Percentiles rank a stretch among this genome's conserved stretches.
Evolutionary conservation across 2,113 vertebrate genomes (phyloP).

Genomic region (Dicentrarchus labrax): DNA sequence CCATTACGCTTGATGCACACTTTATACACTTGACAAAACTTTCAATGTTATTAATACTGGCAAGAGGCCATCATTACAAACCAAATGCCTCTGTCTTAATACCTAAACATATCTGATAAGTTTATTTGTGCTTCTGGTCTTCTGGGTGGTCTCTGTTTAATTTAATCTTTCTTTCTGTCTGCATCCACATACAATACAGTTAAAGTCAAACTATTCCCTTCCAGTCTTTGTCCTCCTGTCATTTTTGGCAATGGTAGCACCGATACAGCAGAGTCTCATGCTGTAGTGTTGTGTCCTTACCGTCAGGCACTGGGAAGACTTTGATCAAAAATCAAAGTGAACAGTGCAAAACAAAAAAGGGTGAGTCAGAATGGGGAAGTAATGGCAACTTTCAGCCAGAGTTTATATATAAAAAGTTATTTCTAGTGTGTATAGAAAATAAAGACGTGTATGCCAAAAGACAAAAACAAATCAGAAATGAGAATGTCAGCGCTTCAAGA

Average conservation of each 20-base stretch:
- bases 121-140: not conserved
- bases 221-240: not conserved
- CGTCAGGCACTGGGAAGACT: not conserved
- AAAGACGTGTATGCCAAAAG: not conserved
- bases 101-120: not conserved
- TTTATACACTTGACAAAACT: not conserved
- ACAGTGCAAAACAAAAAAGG: not conserved
- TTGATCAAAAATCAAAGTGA: conserved; percentile 20
- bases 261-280: not conserved
- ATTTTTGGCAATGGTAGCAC: not conserved
- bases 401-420: conserved; percentile 1
- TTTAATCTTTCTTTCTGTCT: not conserved
- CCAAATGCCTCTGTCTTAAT: not conserved
- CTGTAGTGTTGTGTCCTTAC: not conserved
- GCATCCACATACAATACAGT: not conserved
- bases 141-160: not conserved
- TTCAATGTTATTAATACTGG: not conserved
- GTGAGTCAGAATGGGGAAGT: not conserved
- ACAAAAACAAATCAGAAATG: not conserved
- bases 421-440: not conserved
- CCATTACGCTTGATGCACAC: not conserved
- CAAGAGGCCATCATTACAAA: not conserved
- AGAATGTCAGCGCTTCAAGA: not conserved
- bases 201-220: not conserved
- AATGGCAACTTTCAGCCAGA: not conserved